Percentiles rank a stretch among this genome's conserved stretches.
Conservation (phyloP, 2,888 invertebrate species). For the Drosophila percnosoma region DNA sequence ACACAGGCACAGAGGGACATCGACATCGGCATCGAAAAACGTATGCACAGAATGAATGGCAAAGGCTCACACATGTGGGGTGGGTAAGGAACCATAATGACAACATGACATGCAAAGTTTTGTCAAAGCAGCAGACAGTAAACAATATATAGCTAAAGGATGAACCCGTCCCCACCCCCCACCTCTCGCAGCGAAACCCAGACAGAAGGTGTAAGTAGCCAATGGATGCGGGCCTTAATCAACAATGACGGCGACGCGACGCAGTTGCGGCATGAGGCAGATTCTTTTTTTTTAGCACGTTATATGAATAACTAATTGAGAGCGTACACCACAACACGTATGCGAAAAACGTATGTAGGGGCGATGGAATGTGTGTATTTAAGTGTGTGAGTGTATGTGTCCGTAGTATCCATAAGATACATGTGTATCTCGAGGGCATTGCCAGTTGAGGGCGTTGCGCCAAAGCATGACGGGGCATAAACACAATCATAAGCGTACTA, state of each 20-base stretch:
- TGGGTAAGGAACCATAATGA: constrained; percentile 60
- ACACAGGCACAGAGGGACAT: not conserved
- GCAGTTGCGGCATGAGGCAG: constrained; percentile 17
- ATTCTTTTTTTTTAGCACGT: constrained; percentile 60
- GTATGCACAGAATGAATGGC: constrained; percentile 7
- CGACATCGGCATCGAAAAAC: not conserved
- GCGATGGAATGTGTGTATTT: not conserved
- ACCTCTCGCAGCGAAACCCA: not conserved
- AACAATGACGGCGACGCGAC: constrained; percentile 39
- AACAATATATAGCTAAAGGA: constrained; percentile 58
- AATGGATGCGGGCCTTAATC: constrained; percentile 72
- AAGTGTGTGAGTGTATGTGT: constrained; percentile 3
- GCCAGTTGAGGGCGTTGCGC: constrained; percentile 70
- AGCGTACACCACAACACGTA: constrained; percentile 62
- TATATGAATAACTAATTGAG: constrained; percentile 78
- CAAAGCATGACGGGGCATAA: constrained; percentile 75
- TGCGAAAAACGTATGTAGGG: constrained; percentile 10
- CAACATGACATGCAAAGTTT: constrained; percentile 77
- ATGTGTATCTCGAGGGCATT: constrained; percentile 64
- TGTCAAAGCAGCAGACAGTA: constrained; percentile 74
- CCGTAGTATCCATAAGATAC: constrained; percentile 57
- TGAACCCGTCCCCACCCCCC: constrained; percentile 21
- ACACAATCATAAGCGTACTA: constrained; percentile 40
- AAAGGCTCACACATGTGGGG: not conserved
- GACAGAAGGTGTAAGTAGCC: constrained; percentile 63